Evolutionary conservation across 1,140 invertebrate genomes (phyloP).

Genomic region (Rhopalosiphum maidis): DNA sequence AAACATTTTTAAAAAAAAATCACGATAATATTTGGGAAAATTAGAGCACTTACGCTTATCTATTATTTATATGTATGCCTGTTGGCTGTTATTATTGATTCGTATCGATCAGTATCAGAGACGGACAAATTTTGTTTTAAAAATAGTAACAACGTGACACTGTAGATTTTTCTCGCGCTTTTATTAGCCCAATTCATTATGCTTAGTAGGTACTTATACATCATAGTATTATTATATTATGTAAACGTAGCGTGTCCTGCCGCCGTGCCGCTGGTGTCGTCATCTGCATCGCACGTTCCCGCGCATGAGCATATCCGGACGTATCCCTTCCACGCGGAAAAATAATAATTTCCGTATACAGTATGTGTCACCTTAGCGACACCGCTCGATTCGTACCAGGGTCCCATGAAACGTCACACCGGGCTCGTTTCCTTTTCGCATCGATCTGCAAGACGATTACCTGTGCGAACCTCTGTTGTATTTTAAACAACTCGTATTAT

Average conservation of each 20-base stretch:
- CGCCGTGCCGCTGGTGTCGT: too few relatives aligned
- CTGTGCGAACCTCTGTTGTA: background rate
- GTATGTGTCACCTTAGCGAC: conserved; percentile 43
- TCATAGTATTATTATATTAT: background rate
- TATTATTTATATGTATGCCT: too few relatives aligned
- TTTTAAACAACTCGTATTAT: background rate
- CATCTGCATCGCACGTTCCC: background rate
- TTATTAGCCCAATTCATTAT: background rate
- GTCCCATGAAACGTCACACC: background rate
- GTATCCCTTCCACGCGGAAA: background rate
- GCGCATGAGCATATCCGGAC: background rate
- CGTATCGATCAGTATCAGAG: too few relatives aligned
- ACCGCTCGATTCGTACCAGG: conserved; percentile 50
- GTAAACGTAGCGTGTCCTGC: background rate
- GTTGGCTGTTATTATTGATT: too few relatives aligned
- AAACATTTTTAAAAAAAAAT: too few relatives aligned
- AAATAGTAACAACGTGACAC: too few relatives aligned
- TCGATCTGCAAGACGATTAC: conserved; percentile 15
- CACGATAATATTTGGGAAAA: too few relatives aligned
- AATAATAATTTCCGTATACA: background rate
- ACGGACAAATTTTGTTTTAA: too few relatives aligned
- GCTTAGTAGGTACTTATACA: background rate
- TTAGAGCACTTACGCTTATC: too few relatives aligned
- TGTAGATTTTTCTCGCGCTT: background rate
- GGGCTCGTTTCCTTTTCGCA: background rate